Percentiles rank a stretch among this genome's conserved stretches.
These are phyloP conservation scores for Gastrophryne carolinensis DNA, from an alignment of 2,797 vertebrate species.

Conservation along the genomic window DNA sequence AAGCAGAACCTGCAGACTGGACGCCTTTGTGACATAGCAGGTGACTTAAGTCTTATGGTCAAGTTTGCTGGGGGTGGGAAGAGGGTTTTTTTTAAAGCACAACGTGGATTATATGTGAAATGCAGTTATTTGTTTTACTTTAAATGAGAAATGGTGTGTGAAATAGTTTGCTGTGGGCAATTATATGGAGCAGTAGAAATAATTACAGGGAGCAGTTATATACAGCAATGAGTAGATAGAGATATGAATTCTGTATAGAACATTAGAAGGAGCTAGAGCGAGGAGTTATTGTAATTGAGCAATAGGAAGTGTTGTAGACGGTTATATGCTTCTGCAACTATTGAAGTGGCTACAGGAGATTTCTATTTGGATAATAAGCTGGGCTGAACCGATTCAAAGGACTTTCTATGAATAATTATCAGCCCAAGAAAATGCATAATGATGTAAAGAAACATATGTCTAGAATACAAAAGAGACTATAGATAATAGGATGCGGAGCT, in stretches of 20 bases:
- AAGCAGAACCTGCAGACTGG: constrained; percentile 84
- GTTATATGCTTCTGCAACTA: not conserved
- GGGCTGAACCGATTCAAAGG: not conserved
- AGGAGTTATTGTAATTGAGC: constrained; percentile 27
- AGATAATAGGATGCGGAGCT: not conserved
- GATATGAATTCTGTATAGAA: constrained; percentile 13
- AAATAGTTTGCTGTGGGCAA: constrained; percentile 41
- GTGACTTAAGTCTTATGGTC: constrained; percentile 54
- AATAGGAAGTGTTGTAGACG: not conserved
- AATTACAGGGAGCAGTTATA: constrained; percentile 31
- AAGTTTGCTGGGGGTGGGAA: not conserved
- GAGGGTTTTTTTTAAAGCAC: not conserved
- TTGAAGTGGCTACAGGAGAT: not conserved
- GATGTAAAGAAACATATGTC: not conserved
- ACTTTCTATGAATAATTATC: not conserved
- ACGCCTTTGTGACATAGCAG: constrained; percentile 82
- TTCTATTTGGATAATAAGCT: constrained; percentile 1
- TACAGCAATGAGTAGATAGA: constrained; percentile 8
- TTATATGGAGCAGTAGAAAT: constrained; percentile 41
- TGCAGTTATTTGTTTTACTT: constrained; percentile 1
- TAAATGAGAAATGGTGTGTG: constrained; percentile 39
- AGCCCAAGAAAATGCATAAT: not conserved
- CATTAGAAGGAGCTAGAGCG: constrained; percentile 18
- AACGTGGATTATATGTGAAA: not conserved
- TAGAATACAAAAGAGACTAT: not conserved